Evolutionary conservation across 2,113 vertebrate species (phyloP).

Genomic region (Morone saxatilis): DNA sequence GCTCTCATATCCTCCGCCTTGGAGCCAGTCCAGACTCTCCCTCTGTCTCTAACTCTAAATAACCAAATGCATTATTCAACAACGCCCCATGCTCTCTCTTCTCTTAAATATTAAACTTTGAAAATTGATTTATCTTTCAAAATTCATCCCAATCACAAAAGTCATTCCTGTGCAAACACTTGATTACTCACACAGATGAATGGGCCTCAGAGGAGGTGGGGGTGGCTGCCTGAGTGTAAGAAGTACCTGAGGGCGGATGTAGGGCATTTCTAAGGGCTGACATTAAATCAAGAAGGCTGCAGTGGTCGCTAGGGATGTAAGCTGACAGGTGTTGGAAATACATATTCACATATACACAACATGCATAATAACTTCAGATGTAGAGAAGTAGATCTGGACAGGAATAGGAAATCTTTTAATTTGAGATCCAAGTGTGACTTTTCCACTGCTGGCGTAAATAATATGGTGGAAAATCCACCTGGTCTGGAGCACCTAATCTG

Average conservation of each 20-base stretch:
- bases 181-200: slow-evolving; percentile 69
- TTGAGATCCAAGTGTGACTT: slow-evolving; percentile 6
- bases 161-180: slow-evolving; percentile 68
- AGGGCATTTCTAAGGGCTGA: slow-evolving; percentile 52
- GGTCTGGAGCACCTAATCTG: neutral
- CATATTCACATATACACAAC: slow-evolving; percentile 47
- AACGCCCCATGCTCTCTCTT: slow-evolving; percentile 28
- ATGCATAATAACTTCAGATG: slow-evolving; percentile 32
- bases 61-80: slow-evolving; percentile 79
- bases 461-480: neutral
- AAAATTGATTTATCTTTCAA: slow-evolving; percentile 76
- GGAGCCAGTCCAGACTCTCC: slow-evolving; percentile 60
- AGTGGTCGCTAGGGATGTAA: slow-evolving; percentile 18
- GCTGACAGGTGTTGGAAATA: slow-evolving; percentile 31
- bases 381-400: slow-evolving; percentile 4
- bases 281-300: slow-evolving; percentile 41
- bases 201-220: slow-evolving; percentile 18
- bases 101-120: slow-evolving; percentile 80
- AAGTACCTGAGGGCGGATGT: slow-evolving; percentile 50
- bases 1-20: slow-evolving; percentile 66
- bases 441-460: neutral
- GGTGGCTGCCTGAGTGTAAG: slow-evolving; percentile 6
- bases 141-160: slow-evolving; percentile 68
- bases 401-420: slow-evolving; percentile 20
- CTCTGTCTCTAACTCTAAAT: slow-evolving; percentile 70